Conservation (phyloP, 2,888 invertebrate species). For the Mactromeris polynyma region DNA sequence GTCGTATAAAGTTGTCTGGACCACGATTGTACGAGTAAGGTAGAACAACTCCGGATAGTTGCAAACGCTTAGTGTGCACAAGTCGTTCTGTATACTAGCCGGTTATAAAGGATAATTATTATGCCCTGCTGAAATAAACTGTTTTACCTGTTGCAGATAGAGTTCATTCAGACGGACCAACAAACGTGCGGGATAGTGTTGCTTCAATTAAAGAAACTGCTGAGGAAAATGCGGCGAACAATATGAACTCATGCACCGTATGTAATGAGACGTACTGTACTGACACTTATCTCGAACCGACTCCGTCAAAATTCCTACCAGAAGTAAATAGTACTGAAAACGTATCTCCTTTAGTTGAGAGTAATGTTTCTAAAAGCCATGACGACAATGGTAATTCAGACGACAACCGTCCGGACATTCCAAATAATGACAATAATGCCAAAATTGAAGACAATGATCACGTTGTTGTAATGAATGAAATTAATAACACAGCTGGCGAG, state of each 20-base stretch:
- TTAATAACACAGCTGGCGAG: background rate
- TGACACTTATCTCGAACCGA: constrained; percentile 53
- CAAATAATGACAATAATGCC: background rate
- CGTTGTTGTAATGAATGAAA: constrained; percentile 10
- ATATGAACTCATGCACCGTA: constrained; percentile 52
- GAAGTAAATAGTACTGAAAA: background rate
- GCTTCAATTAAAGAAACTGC: background rate
- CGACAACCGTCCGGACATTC: background rate
- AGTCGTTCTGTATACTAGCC: too few relatives aligned
- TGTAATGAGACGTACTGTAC: constrained; percentile 52
- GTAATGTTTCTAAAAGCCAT: background rate
- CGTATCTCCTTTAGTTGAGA: background rate
- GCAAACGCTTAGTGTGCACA: too few relatives aligned
- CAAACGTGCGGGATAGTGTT: background rate
- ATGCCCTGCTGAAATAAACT: background rate
- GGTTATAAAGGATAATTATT: too few relatives aligned
- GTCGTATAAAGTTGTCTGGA: too few relatives aligned
- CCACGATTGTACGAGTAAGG: too few relatives aligned
- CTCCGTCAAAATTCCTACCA: background rate
- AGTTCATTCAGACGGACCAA: background rate
- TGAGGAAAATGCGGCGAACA: constrained; percentile 26
- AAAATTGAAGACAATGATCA: background rate
- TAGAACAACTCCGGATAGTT: too few relatives aligned
- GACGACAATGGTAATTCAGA: background rate
- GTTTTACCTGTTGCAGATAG: background rate